Percentiles rank a stretch among this genome's conserved stretches.
Conservation (phyloP, 2,113 vertebrate genomes). For the Datnioides undecimradiatus region DNA sequence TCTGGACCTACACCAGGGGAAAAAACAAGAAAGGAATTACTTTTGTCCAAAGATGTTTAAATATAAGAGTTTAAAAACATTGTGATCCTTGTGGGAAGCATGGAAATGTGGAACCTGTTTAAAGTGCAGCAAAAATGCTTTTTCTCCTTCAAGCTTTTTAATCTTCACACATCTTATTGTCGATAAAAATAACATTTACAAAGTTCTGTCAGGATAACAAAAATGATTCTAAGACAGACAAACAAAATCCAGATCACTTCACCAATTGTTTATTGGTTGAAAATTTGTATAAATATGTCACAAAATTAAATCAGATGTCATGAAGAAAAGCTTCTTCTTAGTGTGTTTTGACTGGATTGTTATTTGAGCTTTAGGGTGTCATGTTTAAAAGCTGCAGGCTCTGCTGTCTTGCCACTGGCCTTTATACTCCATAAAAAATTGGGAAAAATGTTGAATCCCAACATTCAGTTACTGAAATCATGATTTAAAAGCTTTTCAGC, state of each 20-base stretch:
- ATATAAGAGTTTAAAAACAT: not conserved
- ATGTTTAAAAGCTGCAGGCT: not conserved
- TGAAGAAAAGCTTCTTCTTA: no score
- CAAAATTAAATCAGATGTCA: no score
- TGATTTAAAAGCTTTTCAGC: not conserved
- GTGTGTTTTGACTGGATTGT: no score
- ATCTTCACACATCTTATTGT: no score
- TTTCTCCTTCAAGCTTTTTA: no score
- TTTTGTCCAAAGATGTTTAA: not conserved
- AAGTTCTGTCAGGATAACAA: no score
- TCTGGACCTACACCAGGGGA: slow-evolving; percentile 74
- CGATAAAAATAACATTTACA: no score
- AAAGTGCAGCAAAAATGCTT: not conserved
- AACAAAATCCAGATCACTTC: no score
- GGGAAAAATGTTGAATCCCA: not conserved
- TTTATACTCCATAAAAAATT: no score
- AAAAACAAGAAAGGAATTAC: not conserved
- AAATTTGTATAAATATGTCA: no score
- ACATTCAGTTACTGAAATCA: not conserved
- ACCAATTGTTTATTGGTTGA: no score
- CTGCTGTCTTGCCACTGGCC: not conserved
- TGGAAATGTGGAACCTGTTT: not conserved
- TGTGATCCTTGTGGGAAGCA: not conserved
- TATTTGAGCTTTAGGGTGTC: not conserved
- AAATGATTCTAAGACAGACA: no score